Evolutionary conservation across 1,140 invertebrate genomes (phyloP).

Genomic region (Polypedilum pembai): DNA sequence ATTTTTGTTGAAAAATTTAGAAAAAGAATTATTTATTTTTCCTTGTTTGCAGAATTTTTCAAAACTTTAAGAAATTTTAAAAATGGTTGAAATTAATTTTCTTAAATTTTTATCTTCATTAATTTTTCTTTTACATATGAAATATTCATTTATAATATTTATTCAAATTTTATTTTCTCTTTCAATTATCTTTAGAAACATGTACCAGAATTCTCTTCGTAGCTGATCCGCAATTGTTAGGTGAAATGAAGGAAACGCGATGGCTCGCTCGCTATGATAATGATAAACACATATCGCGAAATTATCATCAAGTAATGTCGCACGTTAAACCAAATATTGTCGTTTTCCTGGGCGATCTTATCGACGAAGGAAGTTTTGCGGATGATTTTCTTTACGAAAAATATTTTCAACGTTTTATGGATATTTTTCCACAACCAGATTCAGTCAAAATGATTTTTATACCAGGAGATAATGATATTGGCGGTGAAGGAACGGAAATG

Average conservation of each 20-base stretch:
- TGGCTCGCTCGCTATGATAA: constrained; percentile 38
- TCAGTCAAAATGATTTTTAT: constrained; percentile 65
- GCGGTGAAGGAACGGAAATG: constrained; percentile 74
- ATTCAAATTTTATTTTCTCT: neutral
- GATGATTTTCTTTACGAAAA: constrained; percentile 56
- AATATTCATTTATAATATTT: constrained; percentile 3
- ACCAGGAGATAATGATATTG: constrained; percentile 93
- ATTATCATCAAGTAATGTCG: constrained; percentile 19
- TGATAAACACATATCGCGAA: constrained; percentile 33
- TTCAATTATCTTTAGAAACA: constrained; percentile 37
- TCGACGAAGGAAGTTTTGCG: constrained; percentile 84
- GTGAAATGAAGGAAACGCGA: constrained; percentile 47
- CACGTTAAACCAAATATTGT: constrained; percentile 78
- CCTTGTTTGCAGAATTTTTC: no score
- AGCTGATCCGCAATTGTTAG: constrained; percentile 88
- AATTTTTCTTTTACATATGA: neutral
- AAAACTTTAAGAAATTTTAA: no score
- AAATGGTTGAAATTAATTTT: no score
- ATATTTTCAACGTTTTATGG: constrained; percentile 61
- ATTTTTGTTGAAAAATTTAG: no score
- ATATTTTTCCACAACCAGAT: constrained; percentile 58
- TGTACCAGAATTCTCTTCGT: constrained; percentile 71
- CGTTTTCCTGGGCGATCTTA: constrained; percentile 82
- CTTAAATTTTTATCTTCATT: no score
- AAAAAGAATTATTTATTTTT: no score